phyloP scores from a whole-genome alignment of 2,888 invertebrate species.

The Automeris io region DNA sequence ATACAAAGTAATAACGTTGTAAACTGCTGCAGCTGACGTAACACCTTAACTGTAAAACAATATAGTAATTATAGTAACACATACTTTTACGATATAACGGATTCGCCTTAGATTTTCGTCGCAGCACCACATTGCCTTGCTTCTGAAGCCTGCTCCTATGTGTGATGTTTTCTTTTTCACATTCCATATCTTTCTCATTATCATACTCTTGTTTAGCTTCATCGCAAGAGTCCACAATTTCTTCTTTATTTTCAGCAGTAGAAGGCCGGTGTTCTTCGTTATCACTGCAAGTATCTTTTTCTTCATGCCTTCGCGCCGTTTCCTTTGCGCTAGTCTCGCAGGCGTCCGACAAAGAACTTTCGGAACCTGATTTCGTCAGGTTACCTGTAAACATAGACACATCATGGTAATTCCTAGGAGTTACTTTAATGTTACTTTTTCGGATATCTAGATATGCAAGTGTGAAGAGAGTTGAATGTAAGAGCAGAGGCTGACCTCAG shows the following conservation, averaged over 20 bases:
- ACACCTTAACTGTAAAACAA: no score
- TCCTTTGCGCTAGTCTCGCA: constrained; percentile 83
- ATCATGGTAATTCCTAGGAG: constrained; percentile 6
- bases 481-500: no score
- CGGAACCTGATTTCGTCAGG: constrained; percentile 89
- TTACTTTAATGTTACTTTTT: neutral
- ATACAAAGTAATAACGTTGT: no score
- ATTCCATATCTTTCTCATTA: constrained; percentile 49
- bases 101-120: constrained; percentile 81
- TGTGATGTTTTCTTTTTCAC: constrained; percentile 28
- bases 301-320: constrained; percentile 82
- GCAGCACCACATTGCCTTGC: constrained; percentile 75
- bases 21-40: no score
- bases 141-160: constrained; percentile 52
- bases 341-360: constrained; percentile 90
- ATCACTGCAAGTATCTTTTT: constrained; percentile 84
- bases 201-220: constrained; percentile 51
- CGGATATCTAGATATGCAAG: no score
- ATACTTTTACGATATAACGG: constrained; percentile 82
- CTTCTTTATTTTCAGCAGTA: constrained; percentile 28
- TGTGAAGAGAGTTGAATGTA: no score
- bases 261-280: constrained; percentile 63
- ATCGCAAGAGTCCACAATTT: constrained; percentile 49
- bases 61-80: no score
- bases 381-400: constrained; percentile 27